Evolutionary conservation across 1,140 invertebrate genomes (phyloP), one percentile per base, ranked within the genome.

Genomic region (Sogatella furcifera): DNA sequence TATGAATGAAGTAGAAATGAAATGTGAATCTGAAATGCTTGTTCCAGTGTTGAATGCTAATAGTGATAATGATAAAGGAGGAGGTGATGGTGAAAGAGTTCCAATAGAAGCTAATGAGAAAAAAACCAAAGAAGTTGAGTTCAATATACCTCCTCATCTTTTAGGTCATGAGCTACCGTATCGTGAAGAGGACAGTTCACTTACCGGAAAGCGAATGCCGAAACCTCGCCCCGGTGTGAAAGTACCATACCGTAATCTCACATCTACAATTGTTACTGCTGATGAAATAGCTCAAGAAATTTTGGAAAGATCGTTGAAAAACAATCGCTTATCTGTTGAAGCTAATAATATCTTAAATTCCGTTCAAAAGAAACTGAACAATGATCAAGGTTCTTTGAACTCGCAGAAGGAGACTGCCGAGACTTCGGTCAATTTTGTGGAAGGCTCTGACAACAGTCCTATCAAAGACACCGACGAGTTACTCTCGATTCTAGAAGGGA

Each of bases 241-340:
- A 64, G 71, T 76, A 34, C 74, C 75, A 13, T 76, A 73, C 57
- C 66, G 71, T 54, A 74, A 75, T 64, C 63, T 77, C 15, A 74
- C 73, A 8, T 77, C 75, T 67, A 73, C 74, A 56, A 77, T 78
- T 28, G 72, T 77, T 4, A 73, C 72, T 4, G 73, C 74, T 62
- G 69, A 72, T 38, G 77, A 78, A 65, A 73, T 78, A 44, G 73
- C 76, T 31, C 67, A 75, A 56, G 76, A 78, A 66, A 69, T 78
- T 28, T 60, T 76, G 15, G 72, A 77, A 62, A 64, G 76, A 43
- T 68, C 69, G 13, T 52, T 66, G 24, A 68, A 69, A 56, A 71
- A 66, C 34, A 38, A 38, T 38, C 11, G 11, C 34, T 11, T 38
- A 13, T 38, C 34, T 38, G 34, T 38, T 38, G 34, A 38, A 8